Evolutionary conservation across 1,140 invertebrate genomes (phyloP).

Genomic region (Drosophila orena): DNA sequence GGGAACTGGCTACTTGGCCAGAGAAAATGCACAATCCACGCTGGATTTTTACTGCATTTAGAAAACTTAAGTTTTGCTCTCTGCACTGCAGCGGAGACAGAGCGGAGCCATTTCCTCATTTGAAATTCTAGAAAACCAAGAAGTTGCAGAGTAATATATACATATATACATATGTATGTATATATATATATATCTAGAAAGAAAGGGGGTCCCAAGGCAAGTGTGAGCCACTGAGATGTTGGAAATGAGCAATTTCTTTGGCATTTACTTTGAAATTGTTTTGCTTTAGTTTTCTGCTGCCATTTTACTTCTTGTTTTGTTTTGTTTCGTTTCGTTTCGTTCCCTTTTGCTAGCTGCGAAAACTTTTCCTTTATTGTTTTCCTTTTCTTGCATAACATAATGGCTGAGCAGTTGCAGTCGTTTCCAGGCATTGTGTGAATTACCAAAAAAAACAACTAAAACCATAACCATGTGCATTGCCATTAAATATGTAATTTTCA

Average conservation of each 20-base stretch:
- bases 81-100: slow-evolving; percentile 41
- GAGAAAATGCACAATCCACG: not conserved
- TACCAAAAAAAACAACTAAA: slow-evolving; percentile 11
- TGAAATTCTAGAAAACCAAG: slow-evolving; percentile 57
- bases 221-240: slow-evolving; percentile 10
- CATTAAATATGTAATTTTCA: slow-evolving; percentile 36
- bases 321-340: not conserved
- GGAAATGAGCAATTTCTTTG: slow-evolving; percentile 71
- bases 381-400: slow-evolving; percentile 57
- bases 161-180: not conserved
- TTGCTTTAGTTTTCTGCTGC: slow-evolving; percentile 37
- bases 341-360: slow-evolving; percentile 8
- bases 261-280: slow-evolving; percentile 65
- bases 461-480: slow-evolving; percentile 18
- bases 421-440: slow-evolving; percentile 19
- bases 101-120: slow-evolving; percentile 57
- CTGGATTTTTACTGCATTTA: no score
- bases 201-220: slow-evolving; percentile 1
- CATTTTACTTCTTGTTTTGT: slow-evolving; percentile 21
- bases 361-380: slow-evolving; percentile 63
- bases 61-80: not conserved
- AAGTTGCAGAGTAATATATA: slow-evolving; percentile 2
- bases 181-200: not conserved
- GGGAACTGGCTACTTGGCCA: no score
- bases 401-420: slow-evolving; percentile 3